These are phyloP conservation scores for Sitophilus oryzae DNA, from an alignment of 1,140 invertebrate genomes.

Conservation along the genomic window DNA sequence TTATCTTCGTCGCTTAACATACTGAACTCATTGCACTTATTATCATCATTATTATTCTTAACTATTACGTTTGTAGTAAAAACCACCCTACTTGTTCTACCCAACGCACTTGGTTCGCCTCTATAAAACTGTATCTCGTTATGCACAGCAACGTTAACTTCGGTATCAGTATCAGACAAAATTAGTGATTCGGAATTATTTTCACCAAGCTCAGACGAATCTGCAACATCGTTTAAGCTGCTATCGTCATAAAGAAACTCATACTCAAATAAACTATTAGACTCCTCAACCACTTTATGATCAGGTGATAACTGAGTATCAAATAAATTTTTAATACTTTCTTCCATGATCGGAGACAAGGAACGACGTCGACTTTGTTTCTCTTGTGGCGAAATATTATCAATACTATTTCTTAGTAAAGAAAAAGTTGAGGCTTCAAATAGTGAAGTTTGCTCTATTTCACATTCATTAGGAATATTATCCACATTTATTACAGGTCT, in stretches of 20 bases:
- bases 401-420: slow-evolving; percentile 32
- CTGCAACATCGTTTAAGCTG: neutral
- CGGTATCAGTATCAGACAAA: slow-evolving; percentile 10
- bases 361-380: no score
- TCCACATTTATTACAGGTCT: slow-evolving; percentile 34
- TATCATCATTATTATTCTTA: slow-evolving; percentile 11
- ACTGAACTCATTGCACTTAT: no score
- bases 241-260: neutral
- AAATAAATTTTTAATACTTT: slow-evolving; percentile 26
- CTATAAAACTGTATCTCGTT: slow-evolving; percentile 31
- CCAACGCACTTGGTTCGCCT: neutral
- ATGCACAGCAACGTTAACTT: slow-evolving; percentile 27
- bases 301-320: slow-evolving; percentile 6
- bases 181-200: neutral
- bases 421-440: no score
- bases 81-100: neutral
- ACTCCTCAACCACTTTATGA: neutral
- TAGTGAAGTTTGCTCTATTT: no score
- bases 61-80: slow-evolving; percentile 16
- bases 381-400: slow-evolving; percentile 3
- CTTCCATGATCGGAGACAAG: no score
- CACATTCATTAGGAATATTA: slow-evolving; percentile 39
- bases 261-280: neutral
- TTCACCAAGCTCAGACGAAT: neutral
- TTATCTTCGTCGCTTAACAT: slow-evolving; percentile 25